Conservation (phyloP, 2,113 vertebrate genomes). For the Carassius auratus region DNA sequence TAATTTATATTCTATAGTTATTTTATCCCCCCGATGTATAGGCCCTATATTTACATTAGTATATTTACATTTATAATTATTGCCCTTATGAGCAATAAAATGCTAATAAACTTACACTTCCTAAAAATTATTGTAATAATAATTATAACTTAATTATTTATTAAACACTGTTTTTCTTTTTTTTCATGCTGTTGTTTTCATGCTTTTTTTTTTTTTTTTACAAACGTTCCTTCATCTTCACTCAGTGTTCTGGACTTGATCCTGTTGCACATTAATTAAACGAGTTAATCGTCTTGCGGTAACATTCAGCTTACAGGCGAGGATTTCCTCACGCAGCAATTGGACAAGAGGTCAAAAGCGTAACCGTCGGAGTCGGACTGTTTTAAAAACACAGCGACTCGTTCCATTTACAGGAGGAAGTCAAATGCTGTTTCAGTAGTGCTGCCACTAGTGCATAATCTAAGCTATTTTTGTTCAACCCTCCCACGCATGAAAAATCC, state of each 20-base stretch:
- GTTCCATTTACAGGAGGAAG: constrained; percentile 29
- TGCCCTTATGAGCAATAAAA: too few relatives aligned
- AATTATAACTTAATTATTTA: too few relatives aligned
- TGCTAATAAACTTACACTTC: too few relatives aligned
- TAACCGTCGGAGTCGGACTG: not conserved
- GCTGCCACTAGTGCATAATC: constrained; percentile 53
- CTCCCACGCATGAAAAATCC: constrained; percentile 69
- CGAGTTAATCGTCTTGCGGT: not conserved
- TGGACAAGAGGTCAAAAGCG: not conserved
- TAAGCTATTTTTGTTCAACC: constrained; percentile 67
- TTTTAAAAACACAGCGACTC: constrained; percentile 14
- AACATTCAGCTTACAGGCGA: not conserved
- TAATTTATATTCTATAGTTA: too few relatives aligned
- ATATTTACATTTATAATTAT: too few relatives aligned
- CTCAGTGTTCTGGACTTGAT: not conserved
- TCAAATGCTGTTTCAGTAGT: constrained; percentile 33
- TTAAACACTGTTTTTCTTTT: too few relatives aligned
- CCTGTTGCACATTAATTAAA: not conserved
- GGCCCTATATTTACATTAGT: too few relatives aligned
- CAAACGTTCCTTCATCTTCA: not conserved
- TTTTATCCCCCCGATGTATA: too few relatives aligned
- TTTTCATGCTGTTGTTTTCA: not conserved
- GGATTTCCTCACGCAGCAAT: not conserved
- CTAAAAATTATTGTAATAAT: too few relatives aligned
- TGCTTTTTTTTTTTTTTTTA: not conserved